Evolutionary conservation across 1,140 invertebrate genomes (phyloP).

Genomic region (Pantala flavescens): DNA sequence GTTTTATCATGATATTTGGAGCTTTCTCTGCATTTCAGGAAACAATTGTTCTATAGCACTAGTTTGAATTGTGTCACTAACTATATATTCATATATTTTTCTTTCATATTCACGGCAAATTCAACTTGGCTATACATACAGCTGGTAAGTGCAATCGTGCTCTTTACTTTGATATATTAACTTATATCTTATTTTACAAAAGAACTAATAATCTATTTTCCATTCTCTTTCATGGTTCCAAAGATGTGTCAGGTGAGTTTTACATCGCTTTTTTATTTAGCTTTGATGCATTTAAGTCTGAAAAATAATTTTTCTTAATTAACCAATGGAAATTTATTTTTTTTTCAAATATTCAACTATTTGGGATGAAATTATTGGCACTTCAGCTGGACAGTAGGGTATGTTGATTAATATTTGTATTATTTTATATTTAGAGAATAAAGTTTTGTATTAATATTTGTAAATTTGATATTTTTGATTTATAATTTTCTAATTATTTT

Average conservation of each 20-base stretch:
- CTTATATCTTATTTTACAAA: not conserved
- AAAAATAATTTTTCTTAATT: too few species aligned
- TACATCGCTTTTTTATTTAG: too few species aligned
- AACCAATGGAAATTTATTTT: too few species aligned
- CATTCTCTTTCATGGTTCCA: not conserved
- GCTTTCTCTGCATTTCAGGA: too few species aligned
- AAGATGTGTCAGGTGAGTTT: not conserved
- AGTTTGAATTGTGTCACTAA: too few species aligned
- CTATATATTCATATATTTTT: too few species aligned
- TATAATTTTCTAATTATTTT: not conserved
- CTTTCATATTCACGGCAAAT: too few species aligned
- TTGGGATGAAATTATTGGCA: not conserved
- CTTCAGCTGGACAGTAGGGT: not conserved
- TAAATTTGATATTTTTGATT: not conserved
- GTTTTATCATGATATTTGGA: too few species aligned
- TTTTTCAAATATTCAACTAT: too few species aligned
- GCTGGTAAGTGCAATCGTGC: not conserved
- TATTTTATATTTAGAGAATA: not conserved
- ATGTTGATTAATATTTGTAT: not conserved
- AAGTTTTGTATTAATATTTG: not conserved
- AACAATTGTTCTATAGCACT: too few species aligned
- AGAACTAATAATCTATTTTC: not conserved
- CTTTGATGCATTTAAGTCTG: too few species aligned
- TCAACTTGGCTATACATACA: not conserved
- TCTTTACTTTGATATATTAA: too few species aligned